These are phyloP conservation scores for Octonoba sinensis DNA, from an alignment of 2,888 invertebrate genomes.

Conservation along the genomic window DNA sequence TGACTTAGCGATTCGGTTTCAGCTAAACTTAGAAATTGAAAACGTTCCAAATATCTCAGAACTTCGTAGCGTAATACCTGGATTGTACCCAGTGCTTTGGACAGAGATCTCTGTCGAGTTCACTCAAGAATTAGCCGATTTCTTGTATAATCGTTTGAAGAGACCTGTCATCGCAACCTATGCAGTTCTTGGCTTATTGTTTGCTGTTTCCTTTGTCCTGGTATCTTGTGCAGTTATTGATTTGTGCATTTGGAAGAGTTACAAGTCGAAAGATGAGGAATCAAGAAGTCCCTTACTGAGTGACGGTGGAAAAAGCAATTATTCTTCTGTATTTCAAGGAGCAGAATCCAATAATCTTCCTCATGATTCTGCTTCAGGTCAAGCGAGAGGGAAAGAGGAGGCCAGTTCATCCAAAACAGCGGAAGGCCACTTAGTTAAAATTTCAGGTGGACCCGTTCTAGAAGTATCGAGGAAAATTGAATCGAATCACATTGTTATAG, in stretches of 20 bases:
- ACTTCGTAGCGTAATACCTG: not conserved
- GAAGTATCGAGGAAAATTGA: too few relatives aligned
- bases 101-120: conserved; percentile 18
- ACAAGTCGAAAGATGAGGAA: not conserved
- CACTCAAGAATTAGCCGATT: conserved; percentile 18
- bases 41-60: not conserved
- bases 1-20: conserved; percentile 25
- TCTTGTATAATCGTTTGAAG: not conserved
- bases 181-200: conserved; percentile 15
- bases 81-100: conserved; percentile 55
- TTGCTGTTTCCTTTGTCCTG: not conserved
- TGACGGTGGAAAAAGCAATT: not conserved
- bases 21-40: conserved; percentile 33
- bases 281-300: conserved; percentile 14
- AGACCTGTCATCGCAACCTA: conserved; percentile 8
- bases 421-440: too few relatives aligned
- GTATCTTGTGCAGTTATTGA: not conserved
- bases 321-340: not conserved
- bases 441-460: too few relatives aligned
- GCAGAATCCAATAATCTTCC: too few relatives aligned
- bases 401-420: too few relatives aligned
- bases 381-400: too few relatives aligned
- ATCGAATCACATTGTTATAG: too few relatives aligned
- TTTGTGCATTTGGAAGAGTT: too few relatives aligned
- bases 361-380: too few relatives aligned